Evolutionary conservation across 2,113 vertebrate species (phyloP).

Genomic region (Ondatra zibethicus): DNA sequence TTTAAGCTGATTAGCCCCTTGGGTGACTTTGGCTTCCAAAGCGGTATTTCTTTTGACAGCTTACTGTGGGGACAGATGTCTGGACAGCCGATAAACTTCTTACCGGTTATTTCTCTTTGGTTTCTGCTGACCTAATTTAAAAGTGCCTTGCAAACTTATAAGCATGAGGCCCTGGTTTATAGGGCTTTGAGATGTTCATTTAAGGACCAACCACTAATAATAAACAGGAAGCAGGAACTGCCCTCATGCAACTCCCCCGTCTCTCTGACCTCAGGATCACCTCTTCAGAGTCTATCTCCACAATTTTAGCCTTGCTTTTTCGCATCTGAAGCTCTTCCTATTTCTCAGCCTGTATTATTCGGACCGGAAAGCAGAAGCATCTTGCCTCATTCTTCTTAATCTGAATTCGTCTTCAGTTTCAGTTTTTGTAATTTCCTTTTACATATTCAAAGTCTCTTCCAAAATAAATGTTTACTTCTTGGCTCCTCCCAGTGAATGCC

Average conservation of each 20-base stretch:
- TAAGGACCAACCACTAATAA: neutral
- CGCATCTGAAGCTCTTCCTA: neutral
- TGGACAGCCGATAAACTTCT: conserved; percentile 77
- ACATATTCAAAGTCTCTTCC: neutral
- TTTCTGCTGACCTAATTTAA: conserved; percentile 55
- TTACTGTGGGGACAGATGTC: conserved; percentile 72
- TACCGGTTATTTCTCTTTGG: conserved; percentile 71
- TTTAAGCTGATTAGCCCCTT: conserved; percentile 79
- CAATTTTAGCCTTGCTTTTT: neutral
- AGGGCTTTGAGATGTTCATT: conserved; percentile 44
- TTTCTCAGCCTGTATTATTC: neutral
- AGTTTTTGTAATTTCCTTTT: neutral
- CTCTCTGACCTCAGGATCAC: neutral
- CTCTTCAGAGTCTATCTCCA: neutral
- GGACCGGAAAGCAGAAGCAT: neutral
- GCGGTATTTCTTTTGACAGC: conserved; percentile 66
- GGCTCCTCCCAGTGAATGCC: neutral
- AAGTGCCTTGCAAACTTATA: neutral
- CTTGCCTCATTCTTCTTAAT: neutral
- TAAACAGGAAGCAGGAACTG: neutral
- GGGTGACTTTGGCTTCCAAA: conserved; percentile 72
- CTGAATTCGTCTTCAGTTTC: neutral
- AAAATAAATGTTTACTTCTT: neutral
- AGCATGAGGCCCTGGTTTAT: conserved; percentile 45
- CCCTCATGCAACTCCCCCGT: neutral